Base-by-base conservation (phyloP, 2,113 vertebrate species). In the Triplophysa siluroides region DNA sequence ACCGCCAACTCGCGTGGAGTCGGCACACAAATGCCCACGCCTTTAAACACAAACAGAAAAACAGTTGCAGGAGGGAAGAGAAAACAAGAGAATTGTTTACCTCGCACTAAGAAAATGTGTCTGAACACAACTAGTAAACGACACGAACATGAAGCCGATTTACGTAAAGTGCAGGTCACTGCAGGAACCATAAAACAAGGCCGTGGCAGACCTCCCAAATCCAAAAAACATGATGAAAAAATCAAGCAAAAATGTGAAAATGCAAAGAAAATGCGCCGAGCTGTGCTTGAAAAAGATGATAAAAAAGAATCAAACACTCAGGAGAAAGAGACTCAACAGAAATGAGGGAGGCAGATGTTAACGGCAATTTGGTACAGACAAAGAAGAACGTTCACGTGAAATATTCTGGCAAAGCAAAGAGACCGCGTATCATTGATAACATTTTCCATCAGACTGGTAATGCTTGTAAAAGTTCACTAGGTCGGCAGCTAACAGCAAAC, bases 401-500 rank as follows among this genome's bases (percentile, higher is more conserved):
- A 8, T 19, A 60, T 76, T 13, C 45, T 43, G 61, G 5, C 8
- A n/a, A 63, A 7, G 1, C 16, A 41, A 77, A 41, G 16, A 43
- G 6, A 66, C 19, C 21, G 19, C 41, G 26, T 45, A 67, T 81
- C 29, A n/a, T 66, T 16, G 68, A 84, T 62, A 33, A 52, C 7
- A 26, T 81, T 80, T 78, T 78, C 61, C 78, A 81, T 69, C 74
- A 84, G 68, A 38, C 68, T 64, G 29, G 64, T 56, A 8, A 19
- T 16, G 6, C 54, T 9, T 47, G 13, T 60, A 9, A 2, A 1
- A n/a, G 14, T 62, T 72, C 29, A 21, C 47, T 47, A 54, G 23
- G 47, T 69, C 72, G 61, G n/a, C 56, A 52, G 47, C 26, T 41
- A 43, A 61, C n/a, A 45, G 52, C 71, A 38, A 65, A 18, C 69